Percentiles rank a stretch among this genome's conserved stretches.
Conservation (phyloP, 2,797 vertebrate species). For the Pangasius krempfi region DNA sequence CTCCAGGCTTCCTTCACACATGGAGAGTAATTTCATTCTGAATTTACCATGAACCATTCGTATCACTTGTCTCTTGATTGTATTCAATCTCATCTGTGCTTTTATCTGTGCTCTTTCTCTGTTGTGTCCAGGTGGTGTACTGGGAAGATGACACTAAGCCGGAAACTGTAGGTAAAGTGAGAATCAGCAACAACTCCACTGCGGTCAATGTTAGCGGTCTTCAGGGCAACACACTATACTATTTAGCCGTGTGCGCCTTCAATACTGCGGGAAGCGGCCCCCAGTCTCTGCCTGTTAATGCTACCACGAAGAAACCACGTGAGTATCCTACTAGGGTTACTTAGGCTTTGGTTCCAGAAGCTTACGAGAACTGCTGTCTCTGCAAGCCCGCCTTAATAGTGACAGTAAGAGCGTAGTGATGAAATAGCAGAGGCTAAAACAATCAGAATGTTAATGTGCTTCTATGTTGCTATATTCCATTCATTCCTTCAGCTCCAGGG, state of each 20-base stretch:
- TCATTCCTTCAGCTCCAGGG: conserved; percentile 78
- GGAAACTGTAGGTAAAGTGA: conserved; percentile 85
- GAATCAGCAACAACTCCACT: conserved; percentile 85
- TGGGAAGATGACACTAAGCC: conserved; percentile 91
- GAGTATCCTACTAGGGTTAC: conserved; percentile 64
- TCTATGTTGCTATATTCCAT: conserved; percentile 7
- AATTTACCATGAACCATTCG: background rate
- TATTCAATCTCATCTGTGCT: background rate
- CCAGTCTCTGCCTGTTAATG: conserved; percentile 86
- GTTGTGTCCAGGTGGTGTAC: conserved; percentile 81
- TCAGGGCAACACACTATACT: conserved; percentile 85
- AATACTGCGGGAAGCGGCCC: conserved; percentile 90
- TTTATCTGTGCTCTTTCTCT: conserved; percentile 3
- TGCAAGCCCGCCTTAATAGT: conserved; percentile 13
- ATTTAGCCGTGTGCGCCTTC: conserved; percentile 86
- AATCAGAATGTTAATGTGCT: conserved; percentile 17
- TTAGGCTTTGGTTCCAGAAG: conserved; percentile 9
- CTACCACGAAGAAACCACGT: conserved; percentile 93
- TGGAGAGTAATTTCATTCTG: background rate
- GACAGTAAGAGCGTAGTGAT: conserved; percentile 2
- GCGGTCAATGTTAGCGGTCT: conserved; percentile 83
- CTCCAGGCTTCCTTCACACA: background rate
- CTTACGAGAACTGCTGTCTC: conserved; percentile 48
- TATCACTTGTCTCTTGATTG: conserved; percentile 17
- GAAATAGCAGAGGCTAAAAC: conserved; percentile 28